Base-by-base conservation (phyloP, 2,797 vertebrate species). In the Philypnodon macrostomus region DNA sequence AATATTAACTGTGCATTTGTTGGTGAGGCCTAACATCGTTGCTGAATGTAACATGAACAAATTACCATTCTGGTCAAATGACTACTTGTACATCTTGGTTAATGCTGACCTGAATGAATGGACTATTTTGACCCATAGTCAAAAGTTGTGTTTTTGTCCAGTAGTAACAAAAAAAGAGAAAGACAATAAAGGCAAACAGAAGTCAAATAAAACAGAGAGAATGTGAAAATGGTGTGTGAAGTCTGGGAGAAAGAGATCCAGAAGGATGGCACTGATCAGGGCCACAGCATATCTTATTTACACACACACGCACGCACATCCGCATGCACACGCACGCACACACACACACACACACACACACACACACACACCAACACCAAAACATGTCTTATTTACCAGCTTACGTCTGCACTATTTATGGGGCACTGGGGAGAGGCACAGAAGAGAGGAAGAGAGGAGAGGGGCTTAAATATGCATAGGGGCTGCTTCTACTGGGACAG, bases 401-500 rank as follows among this genome's bases (percentile, higher is more conserved):
- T 89, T 90, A 89, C 75, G 84, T 89, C 88, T 91, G 85, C 90
- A 90, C 88, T 91, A 90, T 90, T 91, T 88, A 91, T 91, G 87
- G 84, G 81, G 70, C 87, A 75, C 87, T 77, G 70, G 88, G 87
- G 89, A 89, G 79, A 84, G 75, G 71, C 76, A 82, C 74, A 81
- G 77, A 85, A 80, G 81, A 87, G 84, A 84, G 80, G 80, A 83
- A 85, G 85, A 83, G 79, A 79, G 83, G 82, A 87, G 80, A 84
- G 83, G 78, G 87, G 86, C 78, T 89, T 86, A 90, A 91, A 90
- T 90, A 91, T 91, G 87, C 87, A 91, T 90, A 89, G 86, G 86
- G 89, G 87, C 85, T 85, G 84, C 81, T 80, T 85, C 88, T 86
- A 76, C 64, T 70, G 85, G 87, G 86, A 84, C 77, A 67, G 56